A percentile compares a stretch with the other conserved stretches of the same genome.
These are phyloP conservation scores for Apamea epomidion DNA, from an alignment of 2,888 invertebrate species.

Conservation along the genomic window DNA sequence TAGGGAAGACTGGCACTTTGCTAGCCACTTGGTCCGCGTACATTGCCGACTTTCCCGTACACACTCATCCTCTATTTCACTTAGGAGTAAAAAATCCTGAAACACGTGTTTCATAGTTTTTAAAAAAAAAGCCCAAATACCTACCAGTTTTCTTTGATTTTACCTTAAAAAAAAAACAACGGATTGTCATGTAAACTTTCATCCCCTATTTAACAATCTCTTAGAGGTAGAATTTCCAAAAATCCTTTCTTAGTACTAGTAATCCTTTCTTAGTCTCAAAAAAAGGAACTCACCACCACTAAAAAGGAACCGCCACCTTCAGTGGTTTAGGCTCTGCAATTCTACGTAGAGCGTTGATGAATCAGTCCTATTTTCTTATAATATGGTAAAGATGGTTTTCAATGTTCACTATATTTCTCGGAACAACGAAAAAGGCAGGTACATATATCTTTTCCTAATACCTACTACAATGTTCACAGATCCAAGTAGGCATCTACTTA, in stretches of 20 bases:
- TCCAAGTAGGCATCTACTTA: slow-evolving; percentile 44
- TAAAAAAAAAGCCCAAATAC: background rate
- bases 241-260: too few species aligned
- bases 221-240: background rate
- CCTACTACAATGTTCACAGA: slow-evolving; percentile 29
- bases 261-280: background rate
- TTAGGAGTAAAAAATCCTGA: background rate
- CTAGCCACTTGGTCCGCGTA: background rate
- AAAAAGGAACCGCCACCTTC: background rate
- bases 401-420: slow-evolving; percentile 49
- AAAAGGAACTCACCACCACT: background rate
- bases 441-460: slow-evolving; percentile 37
- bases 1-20: slow-evolving; percentile 65
- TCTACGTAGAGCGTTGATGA: background rate
- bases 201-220: background rate
- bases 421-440: slow-evolving; percentile 29
- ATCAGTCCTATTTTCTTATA: slow-evolving; percentile 10
- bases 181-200: background rate
- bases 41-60: background rate
- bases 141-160: too few species aligned
- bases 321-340: background rate
- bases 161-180: too few species aligned
- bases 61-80: background rate
- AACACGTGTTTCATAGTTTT: background rate
- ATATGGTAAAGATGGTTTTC: slow-evolving; percentile 25